A percentile compares a stretch with the other conserved stretches of the same genome.
phyloP scores from a whole-genome alignment of 2,113 vertebrate species.

The Argyrosomus japonicus region DNA sequence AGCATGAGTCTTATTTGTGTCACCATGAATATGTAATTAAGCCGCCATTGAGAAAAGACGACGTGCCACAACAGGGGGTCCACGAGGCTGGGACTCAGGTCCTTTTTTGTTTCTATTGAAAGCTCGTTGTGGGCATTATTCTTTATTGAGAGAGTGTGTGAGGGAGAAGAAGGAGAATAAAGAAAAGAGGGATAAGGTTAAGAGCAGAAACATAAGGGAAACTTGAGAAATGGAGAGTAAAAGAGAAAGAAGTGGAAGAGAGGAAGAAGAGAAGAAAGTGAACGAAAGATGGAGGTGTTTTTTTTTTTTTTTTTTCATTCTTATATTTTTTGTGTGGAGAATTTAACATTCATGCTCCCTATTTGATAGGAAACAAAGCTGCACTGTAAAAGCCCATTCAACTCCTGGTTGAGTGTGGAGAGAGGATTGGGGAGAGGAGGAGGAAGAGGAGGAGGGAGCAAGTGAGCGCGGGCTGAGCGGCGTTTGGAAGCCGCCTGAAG shows the following conservation, averaged over 20 bases:
- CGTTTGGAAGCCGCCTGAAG: constrained; percentile 63
- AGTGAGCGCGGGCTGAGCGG: constrained; percentile 31
- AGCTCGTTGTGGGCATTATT: constrained; percentile 64
- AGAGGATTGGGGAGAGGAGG: constrained; percentile 38
- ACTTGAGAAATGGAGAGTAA: constrained; percentile 3
- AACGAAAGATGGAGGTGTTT: constrained; percentile 20
- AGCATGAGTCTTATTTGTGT: constrained; percentile 71
- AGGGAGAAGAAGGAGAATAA: background rate
- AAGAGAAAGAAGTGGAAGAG: background rate
- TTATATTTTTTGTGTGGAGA: constrained; percentile 13
- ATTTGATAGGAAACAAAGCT: constrained; percentile 73
- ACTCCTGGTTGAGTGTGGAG: constrained; percentile 53
- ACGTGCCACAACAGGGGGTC: constrained; percentile 63
- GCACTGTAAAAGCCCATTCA: constrained; percentile 71
- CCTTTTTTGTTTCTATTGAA: constrained; percentile 58
- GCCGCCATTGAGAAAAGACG: constrained; percentile 70
- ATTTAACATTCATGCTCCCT: constrained; percentile 67
- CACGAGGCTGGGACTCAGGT: constrained; percentile 36
- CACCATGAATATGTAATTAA: constrained; percentile 80
- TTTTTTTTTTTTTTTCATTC: background rate
- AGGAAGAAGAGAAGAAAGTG: background rate
- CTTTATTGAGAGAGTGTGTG: constrained; percentile 15
- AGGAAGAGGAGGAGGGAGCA: constrained; percentile 4
- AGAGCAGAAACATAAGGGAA: constrained; percentile 4
- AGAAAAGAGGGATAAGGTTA: constrained; percentile 4